Percentiles rank a stretch among this genome's conserved stretches.
These are phyloP conservation scores for Zoanthus sociatus DNA, from an alignment of 92 coral and sea anemone species.

Conservation along the genomic window DNA sequence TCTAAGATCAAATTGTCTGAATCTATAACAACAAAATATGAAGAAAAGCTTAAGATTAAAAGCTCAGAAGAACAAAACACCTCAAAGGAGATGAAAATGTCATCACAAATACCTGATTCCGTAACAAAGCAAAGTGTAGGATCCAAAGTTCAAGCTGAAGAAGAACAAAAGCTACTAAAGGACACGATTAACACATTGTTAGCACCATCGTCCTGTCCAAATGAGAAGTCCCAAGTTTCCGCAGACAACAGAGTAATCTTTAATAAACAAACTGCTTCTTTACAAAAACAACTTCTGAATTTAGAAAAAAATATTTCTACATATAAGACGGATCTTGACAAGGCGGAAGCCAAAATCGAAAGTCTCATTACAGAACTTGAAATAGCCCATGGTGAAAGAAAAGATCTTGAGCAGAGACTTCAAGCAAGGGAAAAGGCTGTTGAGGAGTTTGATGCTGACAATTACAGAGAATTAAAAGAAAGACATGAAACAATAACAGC, in stretches of 20 bases:
- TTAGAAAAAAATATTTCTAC: slow-evolving; percentile 74
- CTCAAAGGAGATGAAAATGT: no score
- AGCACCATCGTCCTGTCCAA: neutral
- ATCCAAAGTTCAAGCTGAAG: no score
- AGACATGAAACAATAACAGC: slow-evolving; percentile 61
- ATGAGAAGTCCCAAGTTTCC: slow-evolving; percentile 7
- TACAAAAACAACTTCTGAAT: slow-evolving; percentile 73
- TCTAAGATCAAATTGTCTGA: slow-evolving; percentile 7
- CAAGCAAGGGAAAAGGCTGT: neutral
- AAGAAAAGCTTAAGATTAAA: neutral
- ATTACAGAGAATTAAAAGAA: slow-evolving; percentile 61
- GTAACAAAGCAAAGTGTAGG: no score
- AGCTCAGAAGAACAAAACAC: neutral
- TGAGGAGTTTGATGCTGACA: slow-evolving; percentile 47
- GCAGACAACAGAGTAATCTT: slow-evolving; percentile 62
- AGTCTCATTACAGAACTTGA: slow-evolving; percentile 45
- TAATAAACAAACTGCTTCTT: slow-evolving; percentile 72
- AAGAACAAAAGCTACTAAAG: no score
- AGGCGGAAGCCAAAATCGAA: slow-evolving; percentile 66
- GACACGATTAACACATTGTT: neutral
- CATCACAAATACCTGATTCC: no score
- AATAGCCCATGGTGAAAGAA: slow-evolving; percentile 32
- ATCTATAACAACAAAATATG: neutral
- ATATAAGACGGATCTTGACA: slow-evolving; percentile 78
- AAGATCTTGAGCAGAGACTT: slow-evolving; percentile 32